Base-by-base conservation (phyloP, 2,113 vertebrate genomes). In the Perca fluviatilis region DNA sequence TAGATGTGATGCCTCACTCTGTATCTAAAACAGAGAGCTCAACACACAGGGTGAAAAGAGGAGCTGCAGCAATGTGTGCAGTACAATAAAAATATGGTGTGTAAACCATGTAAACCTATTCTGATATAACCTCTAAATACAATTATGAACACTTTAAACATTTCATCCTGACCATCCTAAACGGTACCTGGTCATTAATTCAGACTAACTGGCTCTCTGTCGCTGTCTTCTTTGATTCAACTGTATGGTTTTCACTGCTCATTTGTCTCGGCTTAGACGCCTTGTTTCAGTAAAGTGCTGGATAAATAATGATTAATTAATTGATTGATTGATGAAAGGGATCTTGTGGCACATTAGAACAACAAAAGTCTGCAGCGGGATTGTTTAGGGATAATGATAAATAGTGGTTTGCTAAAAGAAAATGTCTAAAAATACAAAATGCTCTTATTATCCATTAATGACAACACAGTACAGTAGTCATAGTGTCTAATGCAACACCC, bases 361-460 rank as follows among this genome's bases (percentile, higher is more conserved):
- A 79, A 89, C 79, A 89, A 88, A 86, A 71, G 69, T 89, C 81
- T 64, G 54, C 80, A 84, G 67, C 58, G 57, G 57, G 70, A 83
- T 86, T 92, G 79, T 88, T 83, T 6, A 50, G 50, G 90, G 64
- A 86, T 84, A 88, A 93, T 76, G 62, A 83, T 58, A 89, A 85
- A 86, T 74, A 87, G 80, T 80, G 79, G 72, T 82, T 49, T 10
- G 74, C 74, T 85, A 64, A 76, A 83, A 85, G 66, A 84, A 43
- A 85, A 61, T 63, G 82, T 83, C 89, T 90, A 92, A 92, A 93
- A 92, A 91, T 88, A 92, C 85, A 86, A 86, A 89, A 91, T 69
- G 67, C 78, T 88, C 75, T 83, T 81, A 90, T 91, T 89, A 91
- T 90, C 66, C 88, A 92, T 92, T 94, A 94, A 94, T 94, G 93